Percentiles rank a stretch among this genome's conserved stretches.
Evolutionary conservation across 2,797 vertebrate species (phyloP).

Genomic region (Fratercula arctica): DNA sequence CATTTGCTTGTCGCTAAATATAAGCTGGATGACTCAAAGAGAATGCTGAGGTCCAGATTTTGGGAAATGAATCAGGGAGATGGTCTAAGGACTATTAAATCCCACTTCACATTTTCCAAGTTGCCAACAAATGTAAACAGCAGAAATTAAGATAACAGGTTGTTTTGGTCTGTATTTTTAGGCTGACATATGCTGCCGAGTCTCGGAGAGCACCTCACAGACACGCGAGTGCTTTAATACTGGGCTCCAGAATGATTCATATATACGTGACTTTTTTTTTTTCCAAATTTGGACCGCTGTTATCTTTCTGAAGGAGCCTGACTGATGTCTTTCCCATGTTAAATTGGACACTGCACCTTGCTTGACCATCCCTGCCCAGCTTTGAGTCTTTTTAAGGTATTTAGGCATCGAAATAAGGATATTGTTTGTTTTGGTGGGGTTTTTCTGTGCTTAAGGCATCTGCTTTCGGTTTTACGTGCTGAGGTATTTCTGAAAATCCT

Average conservation of each 20-base stretch:
- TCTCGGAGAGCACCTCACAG: not conserved
- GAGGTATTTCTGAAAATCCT: not conserved
- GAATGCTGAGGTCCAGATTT: conserved; percentile 7
- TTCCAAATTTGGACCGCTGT: not conserved
- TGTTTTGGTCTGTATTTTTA: conserved; percentile 19
- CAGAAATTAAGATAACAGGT: not conserved
- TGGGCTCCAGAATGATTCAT: not conserved
- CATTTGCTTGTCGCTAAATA: conserved; percentile 30
- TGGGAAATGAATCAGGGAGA: conserved; percentile 15
- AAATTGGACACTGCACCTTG: not conserved
- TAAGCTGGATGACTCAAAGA: conserved; percentile 38
- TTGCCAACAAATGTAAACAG: conserved; percentile 36
- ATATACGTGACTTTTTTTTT: fast-evolving
- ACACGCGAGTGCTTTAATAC: not conserved
- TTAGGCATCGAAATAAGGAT: not conserved
- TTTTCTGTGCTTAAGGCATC: not conserved
- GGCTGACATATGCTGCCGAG: not conserved
- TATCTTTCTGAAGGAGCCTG: not conserved
- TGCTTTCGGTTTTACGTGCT: not conserved
- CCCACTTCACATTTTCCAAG: not conserved
- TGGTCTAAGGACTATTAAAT: not conserved
- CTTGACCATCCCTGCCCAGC: not conserved
- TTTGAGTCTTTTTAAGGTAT: not conserved
- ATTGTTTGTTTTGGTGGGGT: fast-evolving
- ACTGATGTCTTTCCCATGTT: fast-evolving